Conservation (phyloP, 2,113 vertebrate species). For the Halichoeres trimaculatus region DNA sequence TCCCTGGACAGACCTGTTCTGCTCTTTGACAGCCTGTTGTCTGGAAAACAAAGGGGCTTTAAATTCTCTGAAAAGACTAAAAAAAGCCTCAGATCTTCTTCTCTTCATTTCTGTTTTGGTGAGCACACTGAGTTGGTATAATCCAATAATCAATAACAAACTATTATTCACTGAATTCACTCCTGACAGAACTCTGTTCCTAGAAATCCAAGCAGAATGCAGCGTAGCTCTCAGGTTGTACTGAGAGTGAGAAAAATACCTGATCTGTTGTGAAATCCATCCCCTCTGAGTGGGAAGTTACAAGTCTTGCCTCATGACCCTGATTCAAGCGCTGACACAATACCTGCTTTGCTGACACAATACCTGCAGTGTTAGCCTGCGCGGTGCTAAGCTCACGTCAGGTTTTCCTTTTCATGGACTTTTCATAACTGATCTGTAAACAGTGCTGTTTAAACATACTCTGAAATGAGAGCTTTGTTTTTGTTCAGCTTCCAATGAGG, state of each 20-base stretch:
- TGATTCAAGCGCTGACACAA: conserved; percentile 65
- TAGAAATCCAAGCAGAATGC: neutral
- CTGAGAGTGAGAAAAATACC: conserved; percentile 35
- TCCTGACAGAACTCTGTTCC: neutral
- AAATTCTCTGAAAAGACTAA: neutral
- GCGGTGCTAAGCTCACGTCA: conserved; percentile 58
- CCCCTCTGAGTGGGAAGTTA: conserved; percentile 47
- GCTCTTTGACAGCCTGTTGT: too few relatives aligned
- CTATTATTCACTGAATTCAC: conserved; percentile 6
- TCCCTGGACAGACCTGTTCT: too few relatives aligned
- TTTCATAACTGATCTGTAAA: conserved; percentile 47
- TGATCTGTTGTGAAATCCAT: conserved; percentile 56
- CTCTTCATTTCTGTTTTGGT: neutral
- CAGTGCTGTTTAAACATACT: conserved; percentile 12
- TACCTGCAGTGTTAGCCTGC: conserved; percentile 34
- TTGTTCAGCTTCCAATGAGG: neutral
- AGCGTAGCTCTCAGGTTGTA: neutral
- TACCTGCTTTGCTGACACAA: conserved; percentile 76
- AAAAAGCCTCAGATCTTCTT: neutral
- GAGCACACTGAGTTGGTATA: neutral
- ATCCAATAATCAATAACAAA: neutral
- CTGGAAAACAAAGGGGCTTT: neutral
- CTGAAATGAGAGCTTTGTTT: conserved; percentile 1
- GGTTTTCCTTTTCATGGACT: conserved; percentile 45
- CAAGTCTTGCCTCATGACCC: conserved; percentile 65